Evolutionary conservation across 2,888 invertebrate genomes (phyloP), one percentile per base, ranked within the genome.

Genomic region (Drosophila parthenogenetica): DNA sequence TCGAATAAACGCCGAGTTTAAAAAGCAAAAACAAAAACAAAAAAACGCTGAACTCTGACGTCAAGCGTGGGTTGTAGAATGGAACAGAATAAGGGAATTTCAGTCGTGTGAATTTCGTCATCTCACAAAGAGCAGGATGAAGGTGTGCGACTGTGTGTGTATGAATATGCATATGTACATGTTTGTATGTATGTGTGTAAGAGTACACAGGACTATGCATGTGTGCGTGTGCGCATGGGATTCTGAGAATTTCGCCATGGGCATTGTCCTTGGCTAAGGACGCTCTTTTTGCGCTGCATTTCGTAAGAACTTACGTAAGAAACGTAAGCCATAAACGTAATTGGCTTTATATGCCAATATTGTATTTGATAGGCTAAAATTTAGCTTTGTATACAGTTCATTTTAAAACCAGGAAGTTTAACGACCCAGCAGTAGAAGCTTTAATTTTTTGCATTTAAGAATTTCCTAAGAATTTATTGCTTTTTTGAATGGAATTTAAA

Each of bases 221-320:
- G 13, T 45, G 25, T 55, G 22, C 22, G 11, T 63, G 50, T 39
- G 43, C 25, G n/a, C 19, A 62, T 32, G 55, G 87, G 82, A 87
- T 79, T 69, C 86, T 81, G 67, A 48, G 43, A 17, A 40, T n/a
- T 29, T 45, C 29, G 40, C 22, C 66, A 19, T 39, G 11, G 54
- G 8, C 61, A 63, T 55, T 72, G 88, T 85, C 88, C 83, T 83
- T 83, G 74, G 42, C 69, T 71, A 85, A 85, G 83, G 83, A 82
- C 86, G 67, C 65, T 65, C 46, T 22, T 35, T 48, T 71, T 45
- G 58, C 3, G 4, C 17, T 22, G 11, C 29, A 77, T 77, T 87
- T 73, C 65, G 61, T 55, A 39, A 43, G 49, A 54, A 67, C 86
- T 87, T 72, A 87, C 72, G 83, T 67, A 82, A 81, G 77, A 37